A percentile compares a stretch with the other conserved stretches of the same genome.
Conservation (phyloP, 1,140 invertebrate species). For the silkworm (Bombyx mori) region ASM3026992v2 NC_085127.1:9448001-9448500, state of each 20-base stretch:
- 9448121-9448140: no score
- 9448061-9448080: slow-evolving; percentile 34
- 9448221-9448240: slow-evolving; percentile 6
- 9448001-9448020: slow-evolving; percentile 68
- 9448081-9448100: slow-evolving; percentile 8
- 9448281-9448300: slow-evolving; percentile 36
- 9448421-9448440: slow-evolving; percentile 63
- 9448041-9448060: slow-evolving; percentile 44
- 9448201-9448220: slow-evolving; percentile 16
- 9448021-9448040: slow-evolving; percentile 66
- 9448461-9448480: slow-evolving; percentile 59
- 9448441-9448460: slow-evolving; percentile 70
- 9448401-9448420: slow-evolving; percentile 45
- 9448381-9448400: slow-evolving; percentile 40
- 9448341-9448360: slow-evolving; percentile 34
- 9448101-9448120: slow-evolving; percentile 25
- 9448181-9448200: slow-evolving; percentile 16
- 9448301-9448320: slow-evolving; percentile 24
- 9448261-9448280: slow-evolving; percentile 5
- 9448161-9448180: slow-evolving; percentile 19
- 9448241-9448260: no score
- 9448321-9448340: slow-evolving; percentile 21
- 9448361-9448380: slow-evolving; percentile 31
- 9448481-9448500: slow-evolving; percentile 66
- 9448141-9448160: neutral